Evolutionary conservation across 2,888 invertebrate species (phyloP), one percentile per base, ranked within the genome.

Genomic region (Cremastinae sp.): DNA sequence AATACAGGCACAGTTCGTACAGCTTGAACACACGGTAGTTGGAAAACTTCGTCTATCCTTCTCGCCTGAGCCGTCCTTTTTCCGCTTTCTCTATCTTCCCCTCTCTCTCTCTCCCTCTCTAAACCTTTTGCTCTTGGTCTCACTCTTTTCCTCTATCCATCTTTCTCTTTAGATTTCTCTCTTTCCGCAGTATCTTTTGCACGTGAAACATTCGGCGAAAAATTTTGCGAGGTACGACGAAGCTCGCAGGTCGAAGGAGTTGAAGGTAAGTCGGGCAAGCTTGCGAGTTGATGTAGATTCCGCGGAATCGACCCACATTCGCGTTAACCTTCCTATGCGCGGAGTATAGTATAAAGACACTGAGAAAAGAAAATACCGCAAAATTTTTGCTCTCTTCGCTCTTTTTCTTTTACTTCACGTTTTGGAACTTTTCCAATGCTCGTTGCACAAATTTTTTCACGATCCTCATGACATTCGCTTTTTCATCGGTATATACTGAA

Each of bases 301-400:
- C 81, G 72, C 75, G 80, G 74, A 80, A 83, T 82, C 82, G 85
- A 85, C 84, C 85, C 79, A 85, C 77, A 82, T 85, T 78, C 77
- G 45, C 39, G 16, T 58, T 74, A 83, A 80, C 83, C 84, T 85
- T 83, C 81, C 78, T 66, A 62, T 65, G 70, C 59, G 58, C 28
- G 16, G 64, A 41, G 20, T 49, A 43, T n/a, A 66, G 58, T 22
- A 58, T n/a, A 66, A 61, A 65, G 61, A 18, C 12, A 16, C 43
- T 9, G 18, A n/a, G 7, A 14, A 18, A 62, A 45, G n/a, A 28
- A 28, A 5, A 28, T 28, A 28, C 28, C 28, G 28, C 28, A 3
- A 41, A 41, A 41, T 12, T 9, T 41, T 7, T 18, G 12, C 1
- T 58, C 18, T 37, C 41, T 53, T 22, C 53, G 64, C 45, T 28